Percentiles rank a stretch among this genome's conserved stretches.
Conservation (phyloP, 2,797 vertebrate species). For the Pantherophis vulpinus region DNA sequence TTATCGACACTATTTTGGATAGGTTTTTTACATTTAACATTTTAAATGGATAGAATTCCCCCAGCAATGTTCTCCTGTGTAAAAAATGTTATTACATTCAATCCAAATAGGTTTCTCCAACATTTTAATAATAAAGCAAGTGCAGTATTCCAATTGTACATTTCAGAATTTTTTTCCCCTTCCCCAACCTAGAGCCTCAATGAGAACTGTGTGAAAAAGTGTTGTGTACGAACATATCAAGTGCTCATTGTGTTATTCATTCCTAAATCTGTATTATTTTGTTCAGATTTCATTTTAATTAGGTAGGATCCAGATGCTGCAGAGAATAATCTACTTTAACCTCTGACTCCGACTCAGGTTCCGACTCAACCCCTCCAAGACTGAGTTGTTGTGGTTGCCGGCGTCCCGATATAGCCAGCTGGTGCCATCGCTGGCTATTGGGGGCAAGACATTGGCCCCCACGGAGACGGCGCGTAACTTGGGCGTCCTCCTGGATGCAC, state of each 20-base stretch:
- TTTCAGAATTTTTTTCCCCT: background rate
- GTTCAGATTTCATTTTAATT: background rate
- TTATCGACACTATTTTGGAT: background rate
- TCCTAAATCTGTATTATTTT: background rate
- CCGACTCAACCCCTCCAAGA: too few species aligned
- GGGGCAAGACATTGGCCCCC: too few species aligned
- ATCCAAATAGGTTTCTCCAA: background rate
- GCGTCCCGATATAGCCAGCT: too few species aligned
- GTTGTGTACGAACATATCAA: background rate
- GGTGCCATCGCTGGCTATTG: too few species aligned
- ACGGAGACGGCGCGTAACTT: too few species aligned
- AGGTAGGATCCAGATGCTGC: too few species aligned
- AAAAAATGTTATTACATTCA: background rate
- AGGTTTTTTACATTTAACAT: background rate
- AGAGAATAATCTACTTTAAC: too few species aligned
- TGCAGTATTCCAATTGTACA: background rate
- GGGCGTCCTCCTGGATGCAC: too few species aligned
- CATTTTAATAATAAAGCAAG: background rate
- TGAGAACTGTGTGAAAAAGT: background rate
- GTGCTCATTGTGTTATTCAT: background rate
- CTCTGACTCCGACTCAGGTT: too few species aligned
- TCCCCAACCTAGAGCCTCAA: background rate
- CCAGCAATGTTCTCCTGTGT: background rate
- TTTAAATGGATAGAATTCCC: background rate
- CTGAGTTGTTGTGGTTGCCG: too few species aligned